These are phyloP conservation scores for Myodes glareolus DNA, from an alignment of 2,113 vertebrate species.

Conservation along the genomic window DNA sequence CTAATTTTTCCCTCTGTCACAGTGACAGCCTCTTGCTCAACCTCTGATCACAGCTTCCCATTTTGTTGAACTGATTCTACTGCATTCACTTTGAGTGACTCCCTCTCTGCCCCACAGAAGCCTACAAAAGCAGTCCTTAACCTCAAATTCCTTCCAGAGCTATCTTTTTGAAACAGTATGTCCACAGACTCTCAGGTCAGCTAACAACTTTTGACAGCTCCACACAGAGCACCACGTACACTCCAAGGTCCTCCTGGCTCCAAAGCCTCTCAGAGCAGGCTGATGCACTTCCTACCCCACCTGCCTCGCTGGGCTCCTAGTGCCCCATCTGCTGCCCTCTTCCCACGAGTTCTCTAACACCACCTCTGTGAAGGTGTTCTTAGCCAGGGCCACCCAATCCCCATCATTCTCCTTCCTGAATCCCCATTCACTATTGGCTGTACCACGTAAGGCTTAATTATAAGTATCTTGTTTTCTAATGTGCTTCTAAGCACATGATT, in stretches of 20 bases:
- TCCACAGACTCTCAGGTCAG: neutral
- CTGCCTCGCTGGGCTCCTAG: neutral
- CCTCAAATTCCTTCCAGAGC: neutral
- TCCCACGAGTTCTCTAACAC: neutral
- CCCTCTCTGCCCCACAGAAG: neutral
- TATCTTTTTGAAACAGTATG: conserved; percentile 19
- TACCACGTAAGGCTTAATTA: neutral
- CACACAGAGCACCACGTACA: neutral
- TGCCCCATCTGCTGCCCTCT: neutral
- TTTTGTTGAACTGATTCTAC: neutral
- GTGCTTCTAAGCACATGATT: neutral
- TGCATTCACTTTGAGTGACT: neutral
- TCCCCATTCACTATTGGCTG: neutral
- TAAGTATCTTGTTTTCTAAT: neutral
- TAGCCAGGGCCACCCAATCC: neutral
- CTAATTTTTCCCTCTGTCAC: neutral
- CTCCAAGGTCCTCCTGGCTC: neutral
- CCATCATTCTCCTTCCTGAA: neutral
- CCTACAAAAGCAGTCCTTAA: conserved; percentile 9
- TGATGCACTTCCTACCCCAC: neutral
- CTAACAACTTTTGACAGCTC: neutral
- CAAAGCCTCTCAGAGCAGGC: neutral
- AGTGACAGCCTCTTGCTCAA: neutral
- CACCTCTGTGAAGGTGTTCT: neutral
- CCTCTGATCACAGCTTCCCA: neutral